phyloP scores from a whole-genome alignment of 2,888 invertebrate species.

The Oligia strigilis region DNA sequence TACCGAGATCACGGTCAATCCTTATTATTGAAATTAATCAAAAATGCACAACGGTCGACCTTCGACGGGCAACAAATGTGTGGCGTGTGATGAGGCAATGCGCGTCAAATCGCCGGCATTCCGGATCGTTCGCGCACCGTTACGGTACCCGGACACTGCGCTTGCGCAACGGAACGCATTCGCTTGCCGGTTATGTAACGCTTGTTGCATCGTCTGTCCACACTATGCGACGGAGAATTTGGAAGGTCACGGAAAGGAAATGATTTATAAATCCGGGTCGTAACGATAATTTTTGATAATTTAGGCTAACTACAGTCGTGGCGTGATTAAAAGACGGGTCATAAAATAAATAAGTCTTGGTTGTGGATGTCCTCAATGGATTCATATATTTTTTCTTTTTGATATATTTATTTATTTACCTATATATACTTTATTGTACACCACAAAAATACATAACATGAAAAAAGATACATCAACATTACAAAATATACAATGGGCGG shows the following conservation, averaged over 20 bases:
- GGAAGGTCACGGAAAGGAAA: constrained; percentile 51
- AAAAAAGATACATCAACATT: too few relatives aligned
- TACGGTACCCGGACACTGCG: constrained; percentile 85
- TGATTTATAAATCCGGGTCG: constrained; percentile 47
- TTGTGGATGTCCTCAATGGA: constrained; percentile 14
- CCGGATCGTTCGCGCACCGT: constrained; percentile 87
- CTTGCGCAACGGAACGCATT: constrained; percentile 87
- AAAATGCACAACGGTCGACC: constrained; percentile 68
- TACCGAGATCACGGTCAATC: constrained; percentile 38
- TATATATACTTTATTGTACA: too few relatives aligned
- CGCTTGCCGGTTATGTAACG: constrained; percentile 83
- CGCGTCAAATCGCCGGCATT: constrained; percentile 87
- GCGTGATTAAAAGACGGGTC: constrained; percentile 2
- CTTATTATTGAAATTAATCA: constrained; percentile 59
- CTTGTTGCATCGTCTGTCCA: constrained; percentile 74
- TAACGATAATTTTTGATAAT: constrained; percentile 11
- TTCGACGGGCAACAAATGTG: constrained; percentile 71
- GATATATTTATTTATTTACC: too few relatives aligned
- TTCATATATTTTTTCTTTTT: not conserved
- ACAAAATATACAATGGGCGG: too few relatives aligned
- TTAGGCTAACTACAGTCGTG: constrained; percentile 4
- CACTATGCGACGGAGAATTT: constrained; percentile 70
- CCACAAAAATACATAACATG: too few relatives aligned
- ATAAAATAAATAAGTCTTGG: constrained; percentile 3
- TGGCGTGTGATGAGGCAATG: constrained; percentile 80